These are phyloP conservation scores for Sycophila sp. DNA, from an alignment of 1,140 invertebrate genomes.

Conservation along the genomic window DNA sequence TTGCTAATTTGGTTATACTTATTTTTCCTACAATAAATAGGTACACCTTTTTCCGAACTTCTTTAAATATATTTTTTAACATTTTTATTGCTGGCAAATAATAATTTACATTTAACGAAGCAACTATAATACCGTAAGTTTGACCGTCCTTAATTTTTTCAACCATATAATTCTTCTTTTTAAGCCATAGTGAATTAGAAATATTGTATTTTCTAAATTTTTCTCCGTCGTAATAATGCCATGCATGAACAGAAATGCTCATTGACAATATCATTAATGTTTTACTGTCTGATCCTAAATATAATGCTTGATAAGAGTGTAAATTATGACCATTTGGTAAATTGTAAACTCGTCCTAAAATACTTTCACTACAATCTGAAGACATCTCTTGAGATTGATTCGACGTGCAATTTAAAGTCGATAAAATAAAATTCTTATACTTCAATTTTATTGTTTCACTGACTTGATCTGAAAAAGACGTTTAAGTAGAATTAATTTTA, in stretches of 20 bases:
- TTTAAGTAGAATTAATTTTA: no score
- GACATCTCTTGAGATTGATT: slow-evolving; percentile 52
- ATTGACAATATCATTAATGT: slow-evolving; percentile 68
- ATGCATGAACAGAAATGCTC: slow-evolving; percentile 64
- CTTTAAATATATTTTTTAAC: slow-evolving; percentile 78
- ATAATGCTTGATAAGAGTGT: slow-evolving; percentile 67
- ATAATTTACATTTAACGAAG: slow-evolving; percentile 84
- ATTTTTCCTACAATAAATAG: slow-evolving; percentile 93
- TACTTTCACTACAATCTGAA: slow-evolving; percentile 31
- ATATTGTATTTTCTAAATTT: slow-evolving; percentile 55
- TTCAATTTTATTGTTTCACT: slow-evolving; percentile 43
- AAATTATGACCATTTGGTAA: slow-evolving; percentile 50
- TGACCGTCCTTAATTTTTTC: slow-evolving; percentile 91
- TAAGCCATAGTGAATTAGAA: slow-evolving; percentile 72
- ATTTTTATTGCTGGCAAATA: slow-evolving; percentile 82
- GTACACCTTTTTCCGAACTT: slow-evolving; percentile 85
- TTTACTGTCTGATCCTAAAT: slow-evolving; percentile 66
- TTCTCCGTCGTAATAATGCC: slow-evolving; percentile 65
- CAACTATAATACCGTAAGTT: slow-evolving; percentile 87
- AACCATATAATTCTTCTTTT: slow-evolving; percentile 82
- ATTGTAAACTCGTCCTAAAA: slow-evolving; percentile 57
- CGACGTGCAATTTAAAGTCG: slow-evolving; percentile 57
- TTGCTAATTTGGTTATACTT: slow-evolving; percentile 91
- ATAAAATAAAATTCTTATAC: slow-evolving; percentile 52
- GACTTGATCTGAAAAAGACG: slow-evolving; percentile 53